Evolutionary conservation across 2,797 vertebrate genomes (phyloP), one percentile per base, ranked within the genome.

Genomic region (Pterois miles): DNA sequence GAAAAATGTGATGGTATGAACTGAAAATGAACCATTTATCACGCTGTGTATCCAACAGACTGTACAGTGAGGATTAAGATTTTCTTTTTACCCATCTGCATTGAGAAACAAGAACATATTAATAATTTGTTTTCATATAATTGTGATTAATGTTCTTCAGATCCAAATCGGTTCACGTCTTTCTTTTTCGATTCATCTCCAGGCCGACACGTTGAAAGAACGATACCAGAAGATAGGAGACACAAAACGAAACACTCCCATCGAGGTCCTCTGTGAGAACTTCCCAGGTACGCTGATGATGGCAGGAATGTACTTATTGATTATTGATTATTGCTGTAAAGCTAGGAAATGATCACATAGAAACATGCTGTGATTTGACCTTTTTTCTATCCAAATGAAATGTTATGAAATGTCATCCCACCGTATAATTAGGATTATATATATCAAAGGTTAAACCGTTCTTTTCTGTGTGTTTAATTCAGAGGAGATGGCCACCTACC

Each of bases 401-500:
- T 23, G 1, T 16, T 62, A 50, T 23, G 12, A 34, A 63, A 20
- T 56, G 4, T 10, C 1, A 11, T 50, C n/a, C 3, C 4, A 34
- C 16, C 14, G 2, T 11, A 16, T 34, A 12, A 36, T 29, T 10
- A 13, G 2, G 34, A 53, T 33, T 11, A 5, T 46, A 31, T 18
- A n/a, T 56, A 29, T 33, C 18, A 12, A 70, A 71, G n/a, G 36
- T 48, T 18, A 69, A 46, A 60, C 54, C 12, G 10, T 56, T 29
- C 0, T 64, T 6, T 8, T 40, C 12, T 8, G 16, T 65, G 33
- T 65, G 12, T 53, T 43, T 64, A 25, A 27, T 79, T 63, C 96
- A 99, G 98, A 99, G 94, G 98, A 99, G 95, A 98, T 99, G 98
- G 97, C 98, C 78, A 98, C 98, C 0, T 99, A 99, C 90, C 95